Evolutionary conservation across 2,113 vertebrate species (phyloP).

Genomic region (Myiozetetes cayanensis): DNA sequence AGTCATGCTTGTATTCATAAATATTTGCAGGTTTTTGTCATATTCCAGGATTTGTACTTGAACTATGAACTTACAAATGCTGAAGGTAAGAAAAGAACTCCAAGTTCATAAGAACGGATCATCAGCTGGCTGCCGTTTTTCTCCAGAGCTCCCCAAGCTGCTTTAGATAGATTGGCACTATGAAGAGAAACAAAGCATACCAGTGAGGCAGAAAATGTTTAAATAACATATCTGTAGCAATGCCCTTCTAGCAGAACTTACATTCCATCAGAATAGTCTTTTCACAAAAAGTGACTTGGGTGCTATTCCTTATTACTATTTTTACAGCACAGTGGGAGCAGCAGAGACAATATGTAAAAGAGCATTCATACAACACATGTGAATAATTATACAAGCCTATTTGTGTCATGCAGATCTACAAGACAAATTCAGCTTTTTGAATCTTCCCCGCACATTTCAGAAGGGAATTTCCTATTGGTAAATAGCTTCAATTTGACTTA

Average conservation of each 20-base stretch:
- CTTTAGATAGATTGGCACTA: conserved; percentile 97
- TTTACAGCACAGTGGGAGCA: conserved; percentile 3
- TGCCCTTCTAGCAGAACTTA: neutral
- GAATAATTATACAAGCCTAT: neutral
- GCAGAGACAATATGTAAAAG: neutral
- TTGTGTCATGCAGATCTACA: neutral
- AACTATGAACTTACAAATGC: conserved; percentile 87
- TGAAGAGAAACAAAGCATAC: conserved; percentile 13
- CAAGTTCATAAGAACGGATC: conserved; percentile 96
- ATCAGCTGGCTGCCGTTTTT: conserved; percentile 92
- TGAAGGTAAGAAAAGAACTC: conserved; percentile 91
- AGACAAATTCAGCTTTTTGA: neutral
- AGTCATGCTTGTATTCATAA: neutral
- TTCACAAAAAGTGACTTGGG: neutral
- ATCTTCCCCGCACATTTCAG: neutral
- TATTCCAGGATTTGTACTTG: neutral
- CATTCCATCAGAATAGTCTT: neutral
- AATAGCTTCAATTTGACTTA: neutral
- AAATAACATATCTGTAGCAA: neutral
- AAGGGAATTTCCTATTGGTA: neutral
- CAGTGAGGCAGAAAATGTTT: neutral
- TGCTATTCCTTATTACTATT: neutral
- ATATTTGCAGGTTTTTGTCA: neutral
- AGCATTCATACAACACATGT: neutral
- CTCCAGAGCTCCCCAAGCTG: conserved; percentile 94